Evolutionary conservation across 2,888 invertebrate species (phyloP).

Genomic region (Phrixothrix hirtus): DNA sequence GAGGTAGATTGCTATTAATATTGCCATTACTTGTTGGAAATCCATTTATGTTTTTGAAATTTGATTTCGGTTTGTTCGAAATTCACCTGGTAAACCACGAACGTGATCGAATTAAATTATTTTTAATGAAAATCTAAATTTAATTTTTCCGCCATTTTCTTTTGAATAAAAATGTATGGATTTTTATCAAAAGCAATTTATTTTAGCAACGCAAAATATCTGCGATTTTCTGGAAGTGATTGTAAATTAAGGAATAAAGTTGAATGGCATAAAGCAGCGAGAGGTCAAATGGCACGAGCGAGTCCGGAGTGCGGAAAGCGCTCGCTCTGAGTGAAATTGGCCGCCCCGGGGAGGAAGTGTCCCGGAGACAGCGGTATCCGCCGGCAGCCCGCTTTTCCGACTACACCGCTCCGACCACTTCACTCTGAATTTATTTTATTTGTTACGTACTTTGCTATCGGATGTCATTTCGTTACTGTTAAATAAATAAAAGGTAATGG

Average conservation of each 20-base stretch:
- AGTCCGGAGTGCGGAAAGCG: conserved; percentile 53
- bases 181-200: neutral
- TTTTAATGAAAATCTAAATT: neutral
- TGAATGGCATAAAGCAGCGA: conserved; percentile 21
- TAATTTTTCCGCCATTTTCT: conserved; percentile 2
- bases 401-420: conserved; percentile 52
- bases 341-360: conserved; percentile 58
- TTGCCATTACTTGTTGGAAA: conserved; percentile 50
- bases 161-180: neutral
- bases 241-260: conserved; percentile 20
- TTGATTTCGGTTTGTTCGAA: conserved; percentile 27
- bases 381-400: conserved; percentile 53
- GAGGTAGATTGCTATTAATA: conserved; percentile 54
- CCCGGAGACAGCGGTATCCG: conserved; percentile 61
- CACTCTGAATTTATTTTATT: conserved; percentile 50
- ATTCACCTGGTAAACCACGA: conserved; percentile 12
- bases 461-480: conserved; percentile 25
- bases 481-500: conserved; percentile 23
- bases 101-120: conserved; percentile 6
- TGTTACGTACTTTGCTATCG: conserved; percentile 31
- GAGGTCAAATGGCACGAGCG: conserved; percentile 41
- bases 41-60: conserved; percentile 42
- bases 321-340: conserved; percentile 57
- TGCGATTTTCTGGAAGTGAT: conserved; percentile 10
- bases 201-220: neutral